Evolutionary conservation across 1,140 invertebrate species (phyloP), one percentile per base, ranked within the genome.

Genomic region (Pseudomyrmex gracilis): DNA sequence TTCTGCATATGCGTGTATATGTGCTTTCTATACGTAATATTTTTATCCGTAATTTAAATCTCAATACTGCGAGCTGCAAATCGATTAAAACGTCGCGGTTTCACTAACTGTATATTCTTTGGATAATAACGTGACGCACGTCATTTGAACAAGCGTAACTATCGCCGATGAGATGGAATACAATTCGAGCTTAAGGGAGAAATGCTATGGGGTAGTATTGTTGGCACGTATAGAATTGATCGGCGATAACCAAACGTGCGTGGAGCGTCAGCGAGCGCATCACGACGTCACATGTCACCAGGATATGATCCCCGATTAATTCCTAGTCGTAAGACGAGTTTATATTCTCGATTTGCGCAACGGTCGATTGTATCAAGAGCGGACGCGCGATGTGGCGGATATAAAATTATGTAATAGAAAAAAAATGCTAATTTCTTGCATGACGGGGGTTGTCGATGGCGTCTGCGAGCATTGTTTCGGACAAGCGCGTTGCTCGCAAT

Each of bases 361-460:
- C 34, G 53, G 43, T 77, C 63, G 49, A 8, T 10, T 24, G n/a
- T 1, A 71, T 22, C 10, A 22, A 64, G 9, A 22, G 2, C 7
- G 17, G 63, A 15, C n/a, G 43, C 24, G 58, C 43, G 77, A 80
- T 71, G 2, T n/a, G 8, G 47, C 10, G 45, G 22, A 1, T 12
- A 7, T 10, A 13, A 51, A 10, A 17, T 76, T 10, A 47, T 20
- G 15, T n/a, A 24, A 51, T 34, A 10, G 43, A 45, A n/a, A 68
- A 78, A 58, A 78, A 78, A 78, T 78, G 76, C 34, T 78, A 78
- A 70, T 78, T 70, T 70, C 43, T 12, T 43, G 53, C 47, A 78
- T 24, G 64, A 78, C 53, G 43, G 15, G 76, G 20, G 57, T 70
- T 57, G 64, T 43, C 64, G 51, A 24, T 77, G 47, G 76, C 76